Conservation (phyloP, 2,797 vertebrate species). For the Pseudomugil tenellus region DNA sequence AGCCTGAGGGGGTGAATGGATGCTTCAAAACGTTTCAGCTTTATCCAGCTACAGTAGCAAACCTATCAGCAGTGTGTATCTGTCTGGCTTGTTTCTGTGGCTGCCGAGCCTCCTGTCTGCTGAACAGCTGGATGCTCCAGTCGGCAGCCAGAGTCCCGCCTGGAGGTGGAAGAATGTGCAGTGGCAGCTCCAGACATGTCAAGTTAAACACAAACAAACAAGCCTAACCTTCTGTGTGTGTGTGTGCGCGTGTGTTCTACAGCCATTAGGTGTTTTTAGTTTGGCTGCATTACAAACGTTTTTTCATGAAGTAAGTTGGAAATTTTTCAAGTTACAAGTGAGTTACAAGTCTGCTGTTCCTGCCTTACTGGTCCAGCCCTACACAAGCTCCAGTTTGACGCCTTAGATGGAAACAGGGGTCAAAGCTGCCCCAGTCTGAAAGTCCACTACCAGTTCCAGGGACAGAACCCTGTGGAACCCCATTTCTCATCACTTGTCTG, state of each 20-base stretch:
- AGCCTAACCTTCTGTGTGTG: neutral
- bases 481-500: too few species aligned
- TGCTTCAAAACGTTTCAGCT: neutral
- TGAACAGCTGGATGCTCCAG: conserved; percentile 5
- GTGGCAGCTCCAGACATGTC: conserved; percentile 42
- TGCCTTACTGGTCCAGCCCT: too few species aligned
- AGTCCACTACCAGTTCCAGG: too few species aligned
- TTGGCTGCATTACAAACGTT: neutral
- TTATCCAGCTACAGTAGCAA: neutral
- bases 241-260: neutral
- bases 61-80: neutral
- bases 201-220: conserved; percentile 10
- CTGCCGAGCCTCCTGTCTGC: conserved; percentile 14
- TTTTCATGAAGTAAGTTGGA: too few species aligned
- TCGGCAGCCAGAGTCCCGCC: conserved; percentile 8
- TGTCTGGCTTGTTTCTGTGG: neutral
- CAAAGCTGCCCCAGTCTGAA: too few species aligned
- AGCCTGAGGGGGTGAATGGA: neutral
- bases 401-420: too few species aligned
- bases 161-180: conserved; percentile 29
- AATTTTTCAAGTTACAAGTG: too few species aligned
- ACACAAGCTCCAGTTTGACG: too few species aligned
- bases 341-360: too few species aligned
- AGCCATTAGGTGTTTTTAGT: neutral
- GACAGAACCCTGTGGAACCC: too few species aligned